Percentiles rank a stretch among this genome's conserved stretches.
These are phyloP conservation scores for Enteromius argenteus DNA, from an alignment of 2,797 vertebrate genomes.

Conservation along the genomic window DNA sequence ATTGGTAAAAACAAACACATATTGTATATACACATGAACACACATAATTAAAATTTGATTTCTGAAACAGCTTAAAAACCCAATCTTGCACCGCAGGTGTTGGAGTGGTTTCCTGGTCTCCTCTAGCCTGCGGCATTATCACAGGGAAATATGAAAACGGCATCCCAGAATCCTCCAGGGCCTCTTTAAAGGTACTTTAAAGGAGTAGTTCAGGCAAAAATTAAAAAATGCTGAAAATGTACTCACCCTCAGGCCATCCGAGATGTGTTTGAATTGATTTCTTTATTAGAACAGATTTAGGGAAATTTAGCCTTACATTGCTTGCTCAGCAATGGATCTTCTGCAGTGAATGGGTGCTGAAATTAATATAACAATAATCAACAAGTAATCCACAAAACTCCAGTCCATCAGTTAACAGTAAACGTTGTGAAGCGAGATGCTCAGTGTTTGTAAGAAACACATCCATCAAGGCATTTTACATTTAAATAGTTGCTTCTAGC, in stretches of 20 bases:
- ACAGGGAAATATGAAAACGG: constrained; percentile 97
- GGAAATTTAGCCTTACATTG: not conserved
- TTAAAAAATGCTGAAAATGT: not conserved
- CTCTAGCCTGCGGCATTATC: constrained; percentile 96
- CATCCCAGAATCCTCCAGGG: constrained; percentile 93
- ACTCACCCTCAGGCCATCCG: not conserved
- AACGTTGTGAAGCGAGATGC: not conserved
- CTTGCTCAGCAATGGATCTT: not conserved
- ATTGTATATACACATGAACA: not conserved
- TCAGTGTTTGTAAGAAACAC: not conserved
- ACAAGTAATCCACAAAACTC: not conserved
- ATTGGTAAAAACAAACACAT: constrained; percentile 81
- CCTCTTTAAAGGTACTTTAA: constrained; percentile 89
- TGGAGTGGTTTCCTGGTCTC: constrained; percentile 99
- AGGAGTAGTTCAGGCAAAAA: not conserved
- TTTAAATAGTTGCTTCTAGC: not conserved
- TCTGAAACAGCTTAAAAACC: constrained; percentile 7
- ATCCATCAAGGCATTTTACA: not conserved
- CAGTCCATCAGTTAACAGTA: not conserved
- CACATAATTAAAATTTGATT: not conserved
- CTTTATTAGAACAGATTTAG: not conserved
- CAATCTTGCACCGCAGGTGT: constrained; percentile 81
- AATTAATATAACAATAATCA: not conserved
- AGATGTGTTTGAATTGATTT: not conserved
- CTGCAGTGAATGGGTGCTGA: not conserved